A percentile compares a stretch with the other conserved stretches of the same genome.
These are phyloP conservation scores for Pelvicachromis taeniatus DNA, from an alignment of 2,113 vertebrate genomes.

Conservation along the genomic window DNA sequence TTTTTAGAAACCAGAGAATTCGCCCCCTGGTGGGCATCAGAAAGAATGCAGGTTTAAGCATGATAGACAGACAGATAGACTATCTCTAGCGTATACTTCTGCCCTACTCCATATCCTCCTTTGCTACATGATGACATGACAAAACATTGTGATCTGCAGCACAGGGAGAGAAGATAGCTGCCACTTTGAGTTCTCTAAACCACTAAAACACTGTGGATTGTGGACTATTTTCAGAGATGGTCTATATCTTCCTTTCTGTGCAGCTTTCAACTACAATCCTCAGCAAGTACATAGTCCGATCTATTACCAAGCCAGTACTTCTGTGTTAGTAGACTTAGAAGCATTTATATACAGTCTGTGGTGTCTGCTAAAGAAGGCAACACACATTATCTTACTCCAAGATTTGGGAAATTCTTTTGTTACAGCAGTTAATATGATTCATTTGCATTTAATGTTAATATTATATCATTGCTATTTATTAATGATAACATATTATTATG, in stretches of 20 bases:
- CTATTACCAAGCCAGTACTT: not conserved
- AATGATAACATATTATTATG: not conserved
- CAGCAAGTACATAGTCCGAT: not conserved
- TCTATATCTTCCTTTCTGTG: not conserved
- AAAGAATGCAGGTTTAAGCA: not conserved
- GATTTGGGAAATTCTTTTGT: not conserved
- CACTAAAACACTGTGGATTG: not conserved
- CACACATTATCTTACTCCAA: not conserved
- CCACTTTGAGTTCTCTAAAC: not conserved
- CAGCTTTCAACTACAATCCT: not conserved
- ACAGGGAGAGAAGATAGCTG: not conserved
- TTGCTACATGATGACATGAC: not conserved
- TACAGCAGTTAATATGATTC: not conserved
- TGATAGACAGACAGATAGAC: not conserved
- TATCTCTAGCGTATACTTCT: not conserved
- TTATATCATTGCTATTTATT: not conserved
- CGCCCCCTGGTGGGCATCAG: not conserved
- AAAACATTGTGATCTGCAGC: not conserved
- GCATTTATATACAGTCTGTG: not conserved
- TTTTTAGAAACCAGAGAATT: not conserved
- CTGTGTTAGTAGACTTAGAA: not conserved
- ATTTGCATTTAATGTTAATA: not conserved
- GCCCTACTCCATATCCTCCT: not conserved
- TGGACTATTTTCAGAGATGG: not conserved
- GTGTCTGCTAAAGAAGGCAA: not conserved